Base-by-base conservation (phyloP, 2,888 invertebrate species). In the Habroteleia sp. region DNA sequence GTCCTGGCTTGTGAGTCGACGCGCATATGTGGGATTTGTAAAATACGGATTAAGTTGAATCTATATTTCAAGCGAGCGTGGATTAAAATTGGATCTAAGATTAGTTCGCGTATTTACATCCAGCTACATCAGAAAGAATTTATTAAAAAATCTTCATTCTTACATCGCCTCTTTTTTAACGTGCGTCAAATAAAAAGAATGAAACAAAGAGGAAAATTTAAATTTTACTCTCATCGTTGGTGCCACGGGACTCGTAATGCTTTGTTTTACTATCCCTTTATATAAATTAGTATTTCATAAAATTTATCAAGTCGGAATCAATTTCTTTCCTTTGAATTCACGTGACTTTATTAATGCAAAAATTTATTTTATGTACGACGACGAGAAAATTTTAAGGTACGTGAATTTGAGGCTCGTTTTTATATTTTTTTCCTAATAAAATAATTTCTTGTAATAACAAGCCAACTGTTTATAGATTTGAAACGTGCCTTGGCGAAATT, bases 401-500 rank as follows among this genome's bases (percentile, higher is more conserved):
- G 44, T 65, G 65, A 54, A 65, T 65, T 54, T 27, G 8, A 8
- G 37, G 44, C 41, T 25, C 31, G 8, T 50, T 48, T 50, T 50
- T 50, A 35, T 63, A n/a, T n/a, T n/a, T n/a, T n/a, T n/a, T n/a
- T n/a, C n/a, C n/a, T n/a, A n/a, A n/a, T n/a, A n/a, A n/a, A n/a
- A n/a, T n/a, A n/a, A n/a, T n/a, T n/a, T n/a, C n/a, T n/a, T n/a
- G n/a, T n/a, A 20, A 20, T 3, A 20, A 20, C 46, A 66, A 46
- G 54, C 44, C 29, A 46, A 56, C 33, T 46, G 46, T 46, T 54
- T 66, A 23, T 39, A 27, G 56, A 31, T 46, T 39, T 46, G 39
- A 54, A 10, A 66, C 66, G 66, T 68, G 56, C 41, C 56, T 56
- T 56, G 11, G 66, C 31, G 39, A 56, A 48, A 68, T 68, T 46